Base-by-base conservation (phyloP, 2,888 invertebrate species). In the Magallana nippona region DNA sequence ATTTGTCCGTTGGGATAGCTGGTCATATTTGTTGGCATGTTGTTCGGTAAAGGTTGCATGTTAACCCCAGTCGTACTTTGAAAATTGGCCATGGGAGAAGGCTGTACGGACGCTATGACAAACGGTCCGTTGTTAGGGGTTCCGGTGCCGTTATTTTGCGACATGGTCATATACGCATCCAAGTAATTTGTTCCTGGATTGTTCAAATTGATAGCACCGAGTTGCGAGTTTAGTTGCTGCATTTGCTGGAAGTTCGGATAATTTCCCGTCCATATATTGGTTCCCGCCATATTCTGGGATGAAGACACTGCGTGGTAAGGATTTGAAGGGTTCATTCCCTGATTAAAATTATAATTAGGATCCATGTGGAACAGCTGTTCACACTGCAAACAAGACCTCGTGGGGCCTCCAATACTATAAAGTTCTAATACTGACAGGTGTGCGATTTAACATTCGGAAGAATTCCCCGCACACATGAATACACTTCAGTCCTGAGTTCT, bases 211-310 rank as follows among this genome's bases (percentile, higher is more conserved):
- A 86, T 60, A 80, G 55, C 82, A 13, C 84, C 86, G 79, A 89
- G 83, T 83, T 88, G 87, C 10, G 86, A 79, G 32, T 86, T 84
- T 0, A 89, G 60, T 63, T 87, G 87, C 80, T 88, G 87, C 78
- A 89, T 86, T 84, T 88, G 88, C 80, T 89, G 88, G 56, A 88
- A 83, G 32, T 87, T 86, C 8, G 87, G 82, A 77, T 87, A 83
- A n/a, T 80, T 82, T 55, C 83, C 85, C 5, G 82, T 82, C 80
- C 83, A 83, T 32, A 86, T 63, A 44, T 84, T 82, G 79, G 88
- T 55, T 82, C 79, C 80, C 81, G 87, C 13, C 82, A 22, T 19
- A 85, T 80, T 84, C 78, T 88, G 87, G 27, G 88, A 85, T 11
- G 86, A 83, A 2, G 88, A 82, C 60, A 87, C 58, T 15, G 55